These are phyloP conservation scores for Epirrhoe tristata DNA, from an alignment of 2,888 invertebrate species.

Conservation along the genomic window DNA sequence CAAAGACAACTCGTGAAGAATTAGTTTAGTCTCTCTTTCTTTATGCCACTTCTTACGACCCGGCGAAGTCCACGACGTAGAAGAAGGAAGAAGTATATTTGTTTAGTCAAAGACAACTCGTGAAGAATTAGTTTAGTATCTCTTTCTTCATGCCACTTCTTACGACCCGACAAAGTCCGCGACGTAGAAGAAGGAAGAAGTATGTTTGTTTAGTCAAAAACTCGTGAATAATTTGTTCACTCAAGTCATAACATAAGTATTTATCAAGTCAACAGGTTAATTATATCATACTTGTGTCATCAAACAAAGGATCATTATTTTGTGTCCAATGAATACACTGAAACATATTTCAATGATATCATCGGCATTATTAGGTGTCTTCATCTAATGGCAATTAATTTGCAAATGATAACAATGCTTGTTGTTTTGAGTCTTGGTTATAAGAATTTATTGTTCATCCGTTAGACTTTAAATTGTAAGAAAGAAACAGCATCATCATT, in stretches of 20 bases:
- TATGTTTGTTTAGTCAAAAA: not conserved
- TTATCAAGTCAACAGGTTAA: slow-evolving; percentile 11
- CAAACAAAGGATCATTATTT: slow-evolving; percentile 21
- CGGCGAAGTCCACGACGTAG: too few relatives aligned
- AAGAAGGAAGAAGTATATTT: too few relatives aligned
- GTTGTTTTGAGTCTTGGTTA: not conserved
- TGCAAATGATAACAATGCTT: not conserved
- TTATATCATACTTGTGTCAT: slow-evolving; percentile 3
- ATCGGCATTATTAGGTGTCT: slow-evolving; percentile 2
- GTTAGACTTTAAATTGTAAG: too few relatives aligned
- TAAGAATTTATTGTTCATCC: not conserved
- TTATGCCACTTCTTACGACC: too few relatives aligned
- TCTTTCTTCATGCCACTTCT: too few relatives aligned
- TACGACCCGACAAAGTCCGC: too few relatives aligned
- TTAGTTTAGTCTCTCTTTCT: too few relatives aligned
- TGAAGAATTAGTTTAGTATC: too few relatives aligned
- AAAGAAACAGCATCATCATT: too few relatives aligned
- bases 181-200: not conserved
- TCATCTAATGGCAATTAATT: slow-evolving; percentile 5
- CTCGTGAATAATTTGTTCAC: not conserved
- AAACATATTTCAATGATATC: slow-evolving; percentile 21
- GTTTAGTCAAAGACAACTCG: too few relatives aligned
- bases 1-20: too few relatives aligned
- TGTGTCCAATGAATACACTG: slow-evolving; percentile 5
- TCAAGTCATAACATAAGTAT: not conserved